phyloP scores from a whole-genome alignment of 2,888 invertebrate genomes.

The Cryptus armator region DNA sequence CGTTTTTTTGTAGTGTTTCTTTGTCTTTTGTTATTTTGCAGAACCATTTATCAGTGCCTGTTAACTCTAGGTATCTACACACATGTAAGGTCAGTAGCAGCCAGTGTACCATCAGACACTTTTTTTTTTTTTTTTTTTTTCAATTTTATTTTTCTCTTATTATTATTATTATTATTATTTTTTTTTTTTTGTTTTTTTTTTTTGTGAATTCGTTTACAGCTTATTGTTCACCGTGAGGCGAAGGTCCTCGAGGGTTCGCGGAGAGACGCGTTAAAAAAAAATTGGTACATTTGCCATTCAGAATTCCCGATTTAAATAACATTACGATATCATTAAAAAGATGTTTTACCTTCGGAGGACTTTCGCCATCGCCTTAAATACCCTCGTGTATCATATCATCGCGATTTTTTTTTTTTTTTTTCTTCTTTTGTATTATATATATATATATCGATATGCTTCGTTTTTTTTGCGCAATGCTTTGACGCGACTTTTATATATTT shows the following conservation, averaged over 20 bases:
- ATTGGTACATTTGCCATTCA: not conserved
- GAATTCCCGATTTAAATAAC: not conserved
- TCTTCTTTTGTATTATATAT: not conserved
- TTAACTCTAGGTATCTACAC: slow-evolving; percentile 93
- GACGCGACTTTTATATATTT: slow-evolving; percentile 36
- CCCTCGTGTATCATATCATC: not conserved
- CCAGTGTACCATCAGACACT: slow-evolving; percentile 37
- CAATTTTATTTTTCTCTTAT: slow-evolving; percentile 27
- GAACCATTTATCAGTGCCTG: slow-evolving; percentile 95
- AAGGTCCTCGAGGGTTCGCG: not conserved
- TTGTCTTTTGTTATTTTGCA: slow-evolving; percentile 89
- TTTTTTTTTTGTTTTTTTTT: slow-evolving; percentile 18
- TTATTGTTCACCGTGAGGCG: slow-evolving; percentile 1
- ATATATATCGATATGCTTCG: slow-evolving; percentile 42
- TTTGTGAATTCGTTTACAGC: slow-evolving; percentile 19
- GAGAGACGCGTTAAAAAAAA: not conserved
- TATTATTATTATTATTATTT: slow-evolving; percentile 17
- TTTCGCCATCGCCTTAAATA: not conserved
- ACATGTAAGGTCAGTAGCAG: slow-evolving; percentile 90
- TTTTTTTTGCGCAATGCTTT: slow-evolving; percentile 50
- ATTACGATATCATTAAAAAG: not conserved
- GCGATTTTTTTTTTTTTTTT: not conserved
- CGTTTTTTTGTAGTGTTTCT: slow-evolving; percentile 87
- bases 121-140: slow-evolving; percentile 42
- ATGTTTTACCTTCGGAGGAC: not conserved